Evolutionary conservation across 2,113 vertebrate species (phyloP).

Genomic region (Xenopus borealis): DNA sequence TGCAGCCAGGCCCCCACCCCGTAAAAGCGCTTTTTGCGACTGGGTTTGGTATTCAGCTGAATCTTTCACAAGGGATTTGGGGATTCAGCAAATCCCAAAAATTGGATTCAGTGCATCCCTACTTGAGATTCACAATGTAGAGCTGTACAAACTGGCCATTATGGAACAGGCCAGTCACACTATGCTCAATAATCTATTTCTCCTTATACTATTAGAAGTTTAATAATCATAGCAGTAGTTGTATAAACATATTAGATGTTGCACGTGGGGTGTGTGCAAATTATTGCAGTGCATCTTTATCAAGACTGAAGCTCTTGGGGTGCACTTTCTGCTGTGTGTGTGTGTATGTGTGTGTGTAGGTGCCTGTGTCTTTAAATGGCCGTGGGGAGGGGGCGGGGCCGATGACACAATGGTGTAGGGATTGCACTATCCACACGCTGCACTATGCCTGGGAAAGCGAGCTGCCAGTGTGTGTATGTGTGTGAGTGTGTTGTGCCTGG

Average conservation of each 20-base stretch:
- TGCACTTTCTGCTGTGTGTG: background rate
- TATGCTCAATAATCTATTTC: no score
- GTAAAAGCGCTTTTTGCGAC: no score
- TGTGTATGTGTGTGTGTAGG: slow-evolving; percentile 29
- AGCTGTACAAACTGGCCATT: background rate
- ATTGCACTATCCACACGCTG: slow-evolving; percentile 1
- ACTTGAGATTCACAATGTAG: no score
- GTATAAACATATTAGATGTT: background rate
- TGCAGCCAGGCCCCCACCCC: no score
- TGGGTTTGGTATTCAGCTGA: no score
- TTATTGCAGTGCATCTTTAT: background rate
- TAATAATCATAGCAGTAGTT: no score
- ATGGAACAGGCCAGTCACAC: no score
- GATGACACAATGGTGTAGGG: slow-evolving; percentile 34
- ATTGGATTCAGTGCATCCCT: no score
- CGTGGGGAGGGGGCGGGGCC: slow-evolving; percentile 25
- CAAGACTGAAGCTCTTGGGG: background rate
- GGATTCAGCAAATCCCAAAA: no score
- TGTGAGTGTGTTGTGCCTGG: background rate
- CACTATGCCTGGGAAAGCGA: background rate
- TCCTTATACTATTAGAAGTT: no score
- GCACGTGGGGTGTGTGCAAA: background rate
- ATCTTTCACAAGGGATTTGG: no score
- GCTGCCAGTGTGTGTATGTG: background rate
- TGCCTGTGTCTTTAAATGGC: slow-evolving; percentile 38